These are phyloP conservation scores for Malthinus seriepunctatus DNA, from an alignment of 2,888 invertebrate species.

Conservation along the genomic window DNA sequence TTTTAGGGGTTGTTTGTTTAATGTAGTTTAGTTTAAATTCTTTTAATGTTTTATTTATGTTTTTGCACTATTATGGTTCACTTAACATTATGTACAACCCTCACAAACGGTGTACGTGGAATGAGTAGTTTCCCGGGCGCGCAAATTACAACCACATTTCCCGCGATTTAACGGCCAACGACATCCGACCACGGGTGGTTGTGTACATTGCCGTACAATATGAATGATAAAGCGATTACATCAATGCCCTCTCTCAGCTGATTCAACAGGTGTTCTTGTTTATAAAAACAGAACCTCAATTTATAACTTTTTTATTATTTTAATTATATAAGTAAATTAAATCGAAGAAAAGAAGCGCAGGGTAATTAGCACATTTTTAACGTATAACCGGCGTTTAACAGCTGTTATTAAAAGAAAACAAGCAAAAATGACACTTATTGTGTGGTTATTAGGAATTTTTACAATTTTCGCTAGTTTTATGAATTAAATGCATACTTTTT, in stretches of 20 bases:
- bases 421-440: too few species aligned
- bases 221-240: neutral
- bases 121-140: slow-evolving; percentile 24
- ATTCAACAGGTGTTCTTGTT: slow-evolving; percentile 37
- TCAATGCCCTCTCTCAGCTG: slow-evolving; percentile 36
- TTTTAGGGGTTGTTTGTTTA: neutral
- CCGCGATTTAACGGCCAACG: slow-evolving; percentile 32
- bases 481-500: too few species aligned
- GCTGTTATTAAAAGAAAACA: too few species aligned
- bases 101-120: slow-evolving; percentile 8
- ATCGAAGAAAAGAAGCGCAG: too few species aligned
- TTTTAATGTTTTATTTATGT: neutral
- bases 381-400: too few species aligned
- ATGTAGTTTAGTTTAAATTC: neutral
- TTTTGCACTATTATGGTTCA: neutral
- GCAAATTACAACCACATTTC: slow-evolving; percentile 29
- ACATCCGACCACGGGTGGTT: slow-evolving; percentile 5
- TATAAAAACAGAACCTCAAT: neutral
- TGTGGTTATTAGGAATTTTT: too few species aligned
- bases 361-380: too few species aligned
- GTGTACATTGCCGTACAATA: neutral
- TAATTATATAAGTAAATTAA: too few species aligned
- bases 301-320: too few species aligned
- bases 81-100: neutral
- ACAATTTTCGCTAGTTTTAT: too few species aligned